Evolutionary conservation across 2,113 vertebrate genomes (phyloP).

Genomic region (Cyanistes caeruleus): DNA sequence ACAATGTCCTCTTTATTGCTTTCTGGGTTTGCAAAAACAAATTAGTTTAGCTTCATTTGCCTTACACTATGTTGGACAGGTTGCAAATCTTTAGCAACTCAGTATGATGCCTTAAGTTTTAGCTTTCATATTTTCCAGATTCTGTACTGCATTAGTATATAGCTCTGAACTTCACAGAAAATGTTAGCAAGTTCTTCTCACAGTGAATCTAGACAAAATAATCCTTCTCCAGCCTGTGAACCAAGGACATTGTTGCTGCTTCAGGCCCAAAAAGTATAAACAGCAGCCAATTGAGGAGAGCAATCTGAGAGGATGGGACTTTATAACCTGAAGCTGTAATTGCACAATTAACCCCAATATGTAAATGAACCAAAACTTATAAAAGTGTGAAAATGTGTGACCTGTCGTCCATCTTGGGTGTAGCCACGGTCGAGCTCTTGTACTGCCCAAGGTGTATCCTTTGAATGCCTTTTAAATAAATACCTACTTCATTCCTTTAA

Average conservation of each 20-base stretch:
- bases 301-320: background rate
- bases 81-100: background rate
- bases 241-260: background rate
- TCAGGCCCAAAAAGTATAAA: background rate
- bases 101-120: background rate
- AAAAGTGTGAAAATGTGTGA: fast-evolving
- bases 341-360: background rate
- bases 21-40: background rate
- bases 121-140: background rate
- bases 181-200: background rate
- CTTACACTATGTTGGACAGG: background rate
- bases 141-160: background rate
- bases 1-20: background rate
- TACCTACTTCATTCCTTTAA: background rate
- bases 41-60: background rate
- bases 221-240: background rate
- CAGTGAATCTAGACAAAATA: background rate
- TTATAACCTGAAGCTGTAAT: background rate
- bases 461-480: background rate
- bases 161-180: background rate
- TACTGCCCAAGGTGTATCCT: background rate
- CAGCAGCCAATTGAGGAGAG: background rate
- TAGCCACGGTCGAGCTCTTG: fast-evolving
- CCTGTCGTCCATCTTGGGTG: fast-evolving
- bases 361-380: too few relatives aligned